Percentiles rank a stretch among this genome's conserved stretches.
These are phyloP conservation scores for Apoderus coryli DNA, from an alignment of 2,888 invertebrate species.

Conservation along the genomic window DNA sequence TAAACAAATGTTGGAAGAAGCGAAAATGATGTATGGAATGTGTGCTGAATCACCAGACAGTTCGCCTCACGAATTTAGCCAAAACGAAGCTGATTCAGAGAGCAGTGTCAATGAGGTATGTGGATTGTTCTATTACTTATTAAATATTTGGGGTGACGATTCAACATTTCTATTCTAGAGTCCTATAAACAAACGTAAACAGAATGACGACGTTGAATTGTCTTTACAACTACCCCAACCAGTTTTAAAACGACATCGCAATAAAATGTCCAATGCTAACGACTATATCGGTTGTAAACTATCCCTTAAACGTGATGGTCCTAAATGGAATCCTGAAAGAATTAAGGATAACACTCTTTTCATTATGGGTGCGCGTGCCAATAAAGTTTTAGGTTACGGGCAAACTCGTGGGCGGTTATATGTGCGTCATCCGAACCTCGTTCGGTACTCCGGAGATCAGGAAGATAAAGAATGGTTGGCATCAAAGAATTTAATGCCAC, in stretches of 20 bases:
- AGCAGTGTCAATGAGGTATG: no score
- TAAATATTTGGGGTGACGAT: no score
- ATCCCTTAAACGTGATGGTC: conserved; percentile 37
- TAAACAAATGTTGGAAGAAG: conserved; percentile 65
- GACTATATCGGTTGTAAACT: conserved; percentile 35
- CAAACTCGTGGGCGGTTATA: conserved; percentile 61
- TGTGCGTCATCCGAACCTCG: conserved; percentile 60
- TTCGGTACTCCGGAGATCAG: conserved; percentile 63
- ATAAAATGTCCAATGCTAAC: conserved; percentile 24
- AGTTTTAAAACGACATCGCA: conserved; percentile 25
- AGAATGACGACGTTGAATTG: conserved; percentile 47
- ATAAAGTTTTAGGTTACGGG: conserved; percentile 58
- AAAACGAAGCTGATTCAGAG: conserved; percentile 36
- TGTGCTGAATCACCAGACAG: conserved; percentile 34
- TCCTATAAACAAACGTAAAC: no score
- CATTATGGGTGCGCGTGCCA: conserved; percentile 66
- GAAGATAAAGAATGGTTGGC: conserved; percentile 72
- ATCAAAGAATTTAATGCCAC: conserved; percentile 59
- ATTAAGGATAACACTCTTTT: conserved; percentile 58
- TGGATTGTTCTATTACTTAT: no score
- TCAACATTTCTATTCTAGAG: no score
- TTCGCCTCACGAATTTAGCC: conserved; percentile 40
- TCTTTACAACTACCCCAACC: conserved; percentile 21
- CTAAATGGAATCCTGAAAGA: conserved; percentile 62
- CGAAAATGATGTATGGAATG: conserved; percentile 51